Conservation (phyloP, 2,888 invertebrate genomes). For the Erebia aethiops region DNA sequence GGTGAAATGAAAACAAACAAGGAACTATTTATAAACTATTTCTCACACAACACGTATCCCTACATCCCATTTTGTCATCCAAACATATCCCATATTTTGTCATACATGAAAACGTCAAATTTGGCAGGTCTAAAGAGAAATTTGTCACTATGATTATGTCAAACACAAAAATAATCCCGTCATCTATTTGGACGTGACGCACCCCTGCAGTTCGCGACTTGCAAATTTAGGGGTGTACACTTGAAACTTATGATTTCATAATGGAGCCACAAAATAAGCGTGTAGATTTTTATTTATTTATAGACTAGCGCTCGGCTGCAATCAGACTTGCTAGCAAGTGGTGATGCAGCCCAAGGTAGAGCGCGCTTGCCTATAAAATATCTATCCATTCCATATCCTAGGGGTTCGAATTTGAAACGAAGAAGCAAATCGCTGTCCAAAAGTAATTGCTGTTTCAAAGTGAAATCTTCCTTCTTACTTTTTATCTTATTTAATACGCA, state of each 20-base stretch:
- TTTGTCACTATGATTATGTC: conserved; percentile 83
- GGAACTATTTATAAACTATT: not conserved
- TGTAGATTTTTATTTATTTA: not conserved
- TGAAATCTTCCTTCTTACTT: too few species aligned
- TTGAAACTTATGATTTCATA: conserved; percentile 41
- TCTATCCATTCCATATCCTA: too few species aligned
- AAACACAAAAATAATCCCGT: conserved; percentile 83
- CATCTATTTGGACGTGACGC: conserved; percentile 78
- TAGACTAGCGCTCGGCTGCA: too few species aligned
- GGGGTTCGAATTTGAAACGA: too few species aligned
- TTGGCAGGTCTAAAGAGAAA: conserved; percentile 75
- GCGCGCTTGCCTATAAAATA: too few species aligned
- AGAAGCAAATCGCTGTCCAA: too few species aligned
- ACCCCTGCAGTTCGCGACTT: conserved; percentile 72
- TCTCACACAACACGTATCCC: not conserved
- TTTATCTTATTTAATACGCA: too few species aligned
- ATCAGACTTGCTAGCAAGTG: too few species aligned
- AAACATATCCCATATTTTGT: conserved; percentile 30
- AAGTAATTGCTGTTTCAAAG: too few species aligned
- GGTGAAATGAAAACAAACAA: conserved; percentile 1
- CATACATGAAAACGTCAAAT: conserved; percentile 62
- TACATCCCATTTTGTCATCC: conserved; percentile 16
- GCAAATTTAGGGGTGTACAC: conserved; percentile 71
- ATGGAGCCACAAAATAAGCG: conserved; percentile 48
- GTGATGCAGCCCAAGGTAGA: too few species aligned